These are phyloP conservation scores for Aphelinus atriplicis DNA, from an alignment of 1,140 invertebrate species.

Conservation along the genomic window DNA sequence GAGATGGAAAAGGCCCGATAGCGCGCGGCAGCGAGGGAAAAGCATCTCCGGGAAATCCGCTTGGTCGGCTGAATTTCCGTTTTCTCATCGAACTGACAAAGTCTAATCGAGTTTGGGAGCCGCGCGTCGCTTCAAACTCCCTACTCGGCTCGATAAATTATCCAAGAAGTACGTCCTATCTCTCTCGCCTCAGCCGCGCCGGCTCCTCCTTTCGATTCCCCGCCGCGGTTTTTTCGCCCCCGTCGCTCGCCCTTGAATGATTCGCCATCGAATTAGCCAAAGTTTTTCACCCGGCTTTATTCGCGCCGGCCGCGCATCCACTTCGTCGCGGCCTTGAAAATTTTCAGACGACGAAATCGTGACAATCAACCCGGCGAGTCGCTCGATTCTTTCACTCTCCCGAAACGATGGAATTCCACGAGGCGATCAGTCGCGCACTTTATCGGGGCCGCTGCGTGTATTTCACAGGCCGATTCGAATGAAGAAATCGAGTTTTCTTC, in stretches of 20 bases:
- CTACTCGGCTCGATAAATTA: conserved; percentile 54
- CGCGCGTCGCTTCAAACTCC: conserved; percentile 43
- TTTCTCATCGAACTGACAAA: conserved; percentile 54
- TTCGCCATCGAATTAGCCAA: not conserved
- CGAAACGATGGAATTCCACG: too few relatives aligned
- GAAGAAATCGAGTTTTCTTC: too few relatives aligned
- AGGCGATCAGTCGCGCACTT: too few relatives aligned
- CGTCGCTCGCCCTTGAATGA: not conserved
- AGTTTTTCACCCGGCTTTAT: too few relatives aligned
- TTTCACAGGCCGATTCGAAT: too few relatives aligned
- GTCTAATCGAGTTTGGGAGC: conserved; percentile 53
- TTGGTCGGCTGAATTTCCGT: conserved; percentile 54
- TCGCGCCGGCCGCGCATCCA: not conserved
- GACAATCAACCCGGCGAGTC: too few relatives aligned
- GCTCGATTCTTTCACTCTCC: too few relatives aligned
- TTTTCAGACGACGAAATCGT: too few relatives aligned
- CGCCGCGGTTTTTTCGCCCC: not conserved
- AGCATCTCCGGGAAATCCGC: conserved; percentile 51
- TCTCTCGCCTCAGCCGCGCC: conserved; percentile 20
- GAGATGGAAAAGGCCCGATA: conserved; percentile 42
- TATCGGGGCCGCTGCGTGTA: too few relatives aligned
- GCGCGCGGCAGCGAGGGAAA: conserved; percentile 38
- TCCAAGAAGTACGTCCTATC: conserved; percentile 51
- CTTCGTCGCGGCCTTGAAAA: conserved; percentile 16
- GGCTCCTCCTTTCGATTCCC: not conserved